Percentiles rank a stretch among this genome's conserved stretches.
Conservation (phyloP, 1,140 invertebrate species). For the Zaprionus tsacasi region DNA sequence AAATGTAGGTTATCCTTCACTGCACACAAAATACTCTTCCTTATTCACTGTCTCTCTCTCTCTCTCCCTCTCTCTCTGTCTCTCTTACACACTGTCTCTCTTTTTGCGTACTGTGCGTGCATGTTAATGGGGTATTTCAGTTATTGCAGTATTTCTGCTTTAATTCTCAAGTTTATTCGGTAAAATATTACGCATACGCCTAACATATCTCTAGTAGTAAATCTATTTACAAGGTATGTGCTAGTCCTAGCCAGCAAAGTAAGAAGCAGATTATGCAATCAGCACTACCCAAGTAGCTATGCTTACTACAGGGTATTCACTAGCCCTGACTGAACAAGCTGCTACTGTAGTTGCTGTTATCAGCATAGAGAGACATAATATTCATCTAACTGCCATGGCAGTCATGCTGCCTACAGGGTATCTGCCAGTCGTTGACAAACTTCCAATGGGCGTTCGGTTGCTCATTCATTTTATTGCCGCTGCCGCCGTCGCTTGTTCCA, state of each 20-base stretch:
- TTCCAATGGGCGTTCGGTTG: conserved; percentile 23
- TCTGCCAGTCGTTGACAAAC: neutral
- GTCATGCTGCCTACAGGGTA: neutral
- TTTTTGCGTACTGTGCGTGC: neutral
- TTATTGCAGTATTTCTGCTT: neutral
- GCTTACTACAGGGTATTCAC: too few relatives aligned
- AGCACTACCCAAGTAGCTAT: too few relatives aligned
- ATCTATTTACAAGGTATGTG: too few relatives aligned
- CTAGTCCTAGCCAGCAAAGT: too few relatives aligned
- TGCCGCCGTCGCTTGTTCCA: conserved; percentile 48
- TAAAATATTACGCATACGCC: too few relatives aligned
- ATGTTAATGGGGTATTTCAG: neutral
- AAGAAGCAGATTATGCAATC: too few relatives aligned
- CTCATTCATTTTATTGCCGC: conserved; percentile 53
- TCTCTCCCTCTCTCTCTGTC: conserved; percentile 1
- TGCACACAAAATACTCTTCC: conserved; percentile 67
- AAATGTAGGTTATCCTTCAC: conserved; percentile 81
- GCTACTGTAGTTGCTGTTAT: neutral
- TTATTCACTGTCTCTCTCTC: neutral
- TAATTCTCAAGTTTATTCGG: too few relatives aligned
- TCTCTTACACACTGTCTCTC: neutral
- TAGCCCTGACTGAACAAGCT: too few relatives aligned
- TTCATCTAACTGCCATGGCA: neutral
- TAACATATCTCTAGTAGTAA: too few relatives aligned
- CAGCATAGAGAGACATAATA: neutral